A percentile compares a stretch with the other conserved stretches of the same genome.
These are phyloP conservation scores for Ailuropoda melanoleuca DNA, from an alignment of 2,113 vertebrate genomes.

Conservation along the genomic window DNA sequence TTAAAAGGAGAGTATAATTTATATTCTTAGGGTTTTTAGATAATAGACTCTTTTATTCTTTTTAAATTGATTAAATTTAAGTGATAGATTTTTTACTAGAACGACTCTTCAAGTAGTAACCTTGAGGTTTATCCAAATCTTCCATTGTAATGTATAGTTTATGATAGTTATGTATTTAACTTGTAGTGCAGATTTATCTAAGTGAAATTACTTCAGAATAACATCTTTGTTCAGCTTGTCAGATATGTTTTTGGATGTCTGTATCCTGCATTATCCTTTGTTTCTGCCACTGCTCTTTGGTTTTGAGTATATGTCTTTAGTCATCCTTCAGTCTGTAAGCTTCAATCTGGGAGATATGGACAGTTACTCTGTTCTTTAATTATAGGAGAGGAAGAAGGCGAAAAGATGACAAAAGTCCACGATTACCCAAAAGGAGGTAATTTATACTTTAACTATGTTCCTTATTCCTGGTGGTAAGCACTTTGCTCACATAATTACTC, in stretches of 20 bases:
- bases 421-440: slow-evolving; percentile 95
- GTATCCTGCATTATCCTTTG: background rate
- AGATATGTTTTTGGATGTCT: background rate
- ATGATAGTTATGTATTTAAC: background rate
- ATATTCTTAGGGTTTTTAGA: background rate
- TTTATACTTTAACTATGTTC: background rate
- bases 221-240: background rate
- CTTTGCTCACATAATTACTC: background rate
- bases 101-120: background rate
- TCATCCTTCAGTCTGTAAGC: background rate
- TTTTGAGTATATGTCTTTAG: background rate
- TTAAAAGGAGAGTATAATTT: background rate
- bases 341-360: background rate
- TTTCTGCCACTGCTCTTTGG: background rate
- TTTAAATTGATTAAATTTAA: slow-evolving; percentile 4
- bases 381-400: slow-evolving; percentile 94
- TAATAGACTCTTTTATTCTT: background rate
- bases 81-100: background rate
- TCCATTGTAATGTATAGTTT: background rate
- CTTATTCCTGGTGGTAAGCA: background rate
- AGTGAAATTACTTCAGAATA: background rate
- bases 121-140: background rate
- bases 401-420: slow-evolving; percentile 98
- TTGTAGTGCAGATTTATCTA: background rate
- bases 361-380: slow-evolving; percentile 59